These are phyloP conservation scores for Thunnus thynnus DNA, from an alignment of 2,113 vertebrate species.

Conservation along the genomic window DNA sequence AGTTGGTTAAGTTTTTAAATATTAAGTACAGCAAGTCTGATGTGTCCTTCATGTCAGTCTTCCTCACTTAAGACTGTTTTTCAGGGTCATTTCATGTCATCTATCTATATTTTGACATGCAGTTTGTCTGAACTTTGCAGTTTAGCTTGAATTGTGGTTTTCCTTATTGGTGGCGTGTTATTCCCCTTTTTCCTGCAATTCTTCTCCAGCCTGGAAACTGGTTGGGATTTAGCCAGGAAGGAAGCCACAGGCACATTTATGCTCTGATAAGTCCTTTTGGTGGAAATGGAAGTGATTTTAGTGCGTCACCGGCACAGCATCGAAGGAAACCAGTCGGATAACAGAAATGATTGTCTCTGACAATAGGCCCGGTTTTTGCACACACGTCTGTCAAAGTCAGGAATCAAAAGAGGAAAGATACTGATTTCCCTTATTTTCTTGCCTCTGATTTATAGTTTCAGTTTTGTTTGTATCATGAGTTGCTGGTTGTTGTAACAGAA, in stretches of 20 bases:
- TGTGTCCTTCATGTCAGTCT: neutral
- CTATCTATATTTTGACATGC: conserved; percentile 40
- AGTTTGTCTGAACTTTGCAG: conserved; percentile 48
- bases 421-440: conserved; percentile 60
- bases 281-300: conserved; percentile 82
- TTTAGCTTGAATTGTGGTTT: conserved; percentile 66
- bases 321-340: conserved; percentile 75
- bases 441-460: conserved; percentile 50
- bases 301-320: conserved; percentile 79
- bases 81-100: conserved; percentile 13
- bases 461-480: conserved; percentile 55
- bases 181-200: conserved; percentile 84
- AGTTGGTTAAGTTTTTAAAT: neutral
- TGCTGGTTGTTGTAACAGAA: conserved; percentile 58
- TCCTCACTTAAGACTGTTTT: neutral
- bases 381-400: conserved; percentile 71
- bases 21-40: neutral
- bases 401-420: conserved; percentile 60
- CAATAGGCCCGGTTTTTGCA: conserved; percentile 56
- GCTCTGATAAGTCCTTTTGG: conserved; percentile 82
- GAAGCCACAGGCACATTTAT: conserved; percentile 79
- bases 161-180: conserved; percentile 62
- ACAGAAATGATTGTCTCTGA: conserved; percentile 75
- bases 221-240: conserved; percentile 82
- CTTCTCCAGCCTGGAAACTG: conserved; percentile 75